Conservation (phyloP, 2,888 invertebrate species). For the Drosophila neoperkinsi region DNA sequence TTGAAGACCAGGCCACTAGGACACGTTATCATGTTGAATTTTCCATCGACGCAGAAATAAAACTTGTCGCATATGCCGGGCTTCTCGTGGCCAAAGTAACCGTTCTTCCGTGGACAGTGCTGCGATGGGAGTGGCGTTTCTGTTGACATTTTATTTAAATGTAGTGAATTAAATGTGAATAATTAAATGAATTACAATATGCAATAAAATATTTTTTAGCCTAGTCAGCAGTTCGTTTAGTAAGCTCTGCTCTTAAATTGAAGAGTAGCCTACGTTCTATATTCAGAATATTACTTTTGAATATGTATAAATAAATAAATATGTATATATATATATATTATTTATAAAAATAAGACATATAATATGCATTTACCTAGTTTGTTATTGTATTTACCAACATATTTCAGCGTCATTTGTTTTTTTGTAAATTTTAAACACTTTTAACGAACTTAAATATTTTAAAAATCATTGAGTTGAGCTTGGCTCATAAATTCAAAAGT, state of each 20-base stretch:
- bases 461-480: neutral
- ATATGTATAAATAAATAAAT: neutral
- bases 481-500: neutral
- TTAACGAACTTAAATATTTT: no score
- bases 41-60: slow-evolving; percentile 95
- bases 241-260: neutral
- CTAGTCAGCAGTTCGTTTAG: no score
- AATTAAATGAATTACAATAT: neutral
- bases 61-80: slow-evolving; percentile 92
- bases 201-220: neutral
- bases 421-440: neutral
- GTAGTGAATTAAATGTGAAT: neutral
- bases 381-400: neutral
- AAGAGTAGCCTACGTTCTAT: neutral
- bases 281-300: neutral
- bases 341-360: neutral
- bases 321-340: no score
- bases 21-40: slow-evolving; percentile 95
- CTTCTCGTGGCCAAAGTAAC: slow-evolving; percentile 94
- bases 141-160: slow-evolving; percentile 82
- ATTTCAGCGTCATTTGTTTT: neutral
- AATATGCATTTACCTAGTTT: neutral
- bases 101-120: slow-evolving; percentile 93
- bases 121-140: slow-evolving; percentile 90
- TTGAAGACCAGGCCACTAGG: slow-evolving; percentile 95